These are phyloP conservation scores for Mesitornis unicolor DNA, from an alignment of 2,113 vertebrate species.

Conservation along the genomic window DNA sequence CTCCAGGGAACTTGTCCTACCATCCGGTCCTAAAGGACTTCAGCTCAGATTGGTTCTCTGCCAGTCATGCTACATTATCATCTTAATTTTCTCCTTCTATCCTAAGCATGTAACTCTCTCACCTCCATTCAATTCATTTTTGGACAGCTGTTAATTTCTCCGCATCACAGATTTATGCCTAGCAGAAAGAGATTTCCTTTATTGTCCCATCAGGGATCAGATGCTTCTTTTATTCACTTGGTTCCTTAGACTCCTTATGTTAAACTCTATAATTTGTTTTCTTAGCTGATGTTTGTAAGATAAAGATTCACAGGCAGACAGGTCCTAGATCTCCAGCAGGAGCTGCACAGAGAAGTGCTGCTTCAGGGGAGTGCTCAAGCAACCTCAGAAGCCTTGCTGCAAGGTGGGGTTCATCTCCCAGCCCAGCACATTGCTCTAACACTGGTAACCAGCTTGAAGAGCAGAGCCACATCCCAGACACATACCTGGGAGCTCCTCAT, in stretches of 20 bases:
- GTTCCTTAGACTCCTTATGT: not conserved
- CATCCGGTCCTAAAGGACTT: not conserved
- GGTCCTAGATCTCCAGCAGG: not conserved
- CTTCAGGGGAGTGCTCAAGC: not conserved
- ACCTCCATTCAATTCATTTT: not conserved
- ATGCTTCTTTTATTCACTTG: not conserved
- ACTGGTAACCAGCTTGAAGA: not conserved
- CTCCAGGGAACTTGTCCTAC: not conserved
- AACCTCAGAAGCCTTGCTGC: not conserved
- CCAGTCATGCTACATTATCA: not conserved
- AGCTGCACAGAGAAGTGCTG: not conserved
- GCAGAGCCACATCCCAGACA: not conserved
- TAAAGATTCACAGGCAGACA: not conserved
- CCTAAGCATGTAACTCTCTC: not conserved
- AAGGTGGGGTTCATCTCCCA: not conserved
- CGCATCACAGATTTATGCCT: not conserved
- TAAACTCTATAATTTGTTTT: not conserved
- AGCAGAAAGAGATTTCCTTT: not conserved
- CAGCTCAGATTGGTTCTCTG: not conserved
- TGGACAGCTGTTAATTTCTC: not conserved
- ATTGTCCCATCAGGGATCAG: not conserved
- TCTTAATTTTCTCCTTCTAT: not conserved
- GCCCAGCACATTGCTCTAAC: not conserved
- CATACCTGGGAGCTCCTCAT: not conserved
- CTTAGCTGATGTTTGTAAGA: not conserved